phyloP scores from a whole-genome alignment of 2,797 vertebrate genomes.

The Lindbergichthys nudifrons region DNA sequence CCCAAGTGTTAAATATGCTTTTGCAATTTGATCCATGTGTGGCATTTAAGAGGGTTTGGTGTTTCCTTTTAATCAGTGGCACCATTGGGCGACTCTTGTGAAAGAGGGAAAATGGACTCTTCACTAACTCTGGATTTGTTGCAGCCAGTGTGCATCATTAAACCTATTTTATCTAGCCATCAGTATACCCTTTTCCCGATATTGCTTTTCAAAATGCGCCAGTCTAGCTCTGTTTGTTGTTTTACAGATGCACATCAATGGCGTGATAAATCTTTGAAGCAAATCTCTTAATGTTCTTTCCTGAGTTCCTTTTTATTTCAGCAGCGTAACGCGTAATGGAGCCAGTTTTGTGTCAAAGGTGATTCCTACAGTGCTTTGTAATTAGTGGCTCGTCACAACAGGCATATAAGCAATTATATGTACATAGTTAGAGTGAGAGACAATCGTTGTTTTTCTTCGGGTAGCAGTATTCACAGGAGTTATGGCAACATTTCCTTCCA shows the following conservation, averaged over 20 bases:
- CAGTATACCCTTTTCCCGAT: constrained; percentile 45
- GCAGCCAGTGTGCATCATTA: constrained; percentile 65
- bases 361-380: constrained; percentile 35
- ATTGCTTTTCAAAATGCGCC: constrained; percentile 44
- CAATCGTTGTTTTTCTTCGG: neutral
- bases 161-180: constrained; percentile 54
- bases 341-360: constrained; percentile 44
- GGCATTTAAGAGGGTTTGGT: neutral
- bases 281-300: constrained; percentile 48
- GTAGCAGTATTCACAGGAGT: constrained; percentile 18
- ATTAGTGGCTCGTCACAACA: constrained; percentile 27
- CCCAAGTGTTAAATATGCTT: neutral
- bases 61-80: constrained; percentile 3
- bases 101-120: constrained; percentile 49
- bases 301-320: constrained; percentile 44
- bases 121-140: constrained; percentile 47
- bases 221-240: constrained; percentile 24
- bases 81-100: constrained; percentile 24
- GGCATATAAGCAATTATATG: constrained; percentile 22
- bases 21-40: constrained; percentile 5
- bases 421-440: constrained; percentile 3
- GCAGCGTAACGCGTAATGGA: constrained; percentile 28
- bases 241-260: constrained; percentile 41
- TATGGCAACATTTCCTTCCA: neutral
- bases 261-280: constrained; percentile 50